A percentile compares a stretch with the other conserved stretches of the same genome.
phyloP scores from a whole-genome alignment of 2,797 vertebrate species.

The Apogon hyalosoma region DNA sequence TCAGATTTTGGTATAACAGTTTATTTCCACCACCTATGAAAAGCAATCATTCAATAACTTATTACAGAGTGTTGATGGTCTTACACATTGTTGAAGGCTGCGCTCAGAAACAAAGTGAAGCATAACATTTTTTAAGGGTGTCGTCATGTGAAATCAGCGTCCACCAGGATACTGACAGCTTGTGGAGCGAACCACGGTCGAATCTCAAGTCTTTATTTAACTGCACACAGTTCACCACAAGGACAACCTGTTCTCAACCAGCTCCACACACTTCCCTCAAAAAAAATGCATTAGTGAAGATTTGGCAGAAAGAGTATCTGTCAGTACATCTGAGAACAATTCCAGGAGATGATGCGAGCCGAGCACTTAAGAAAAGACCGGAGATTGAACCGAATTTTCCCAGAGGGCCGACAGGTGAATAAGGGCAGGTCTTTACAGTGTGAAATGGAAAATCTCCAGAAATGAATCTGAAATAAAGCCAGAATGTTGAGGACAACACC shows the following conservation, averaged over 20 bases:
- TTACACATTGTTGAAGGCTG: conserved; percentile 83
- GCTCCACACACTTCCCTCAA: conserved; percentile 28
- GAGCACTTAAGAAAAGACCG: conserved; percentile 68
- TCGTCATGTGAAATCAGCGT: conserved; percentile 77
- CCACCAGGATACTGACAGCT: conserved; percentile 83
- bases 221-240: conserved; percentile 51
- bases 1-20: conserved; percentile 70
- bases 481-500: conserved; percentile 47
- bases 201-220: conserved; percentile 72
- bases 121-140: conserved; percentile 62
- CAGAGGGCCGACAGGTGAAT: conserved; percentile 58
- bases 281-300: conserved; percentile 54
- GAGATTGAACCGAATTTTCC: conserved; percentile 60
- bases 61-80: conserved; percentile 79
- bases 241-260: conserved; percentile 45
- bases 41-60: conserved; percentile 90
- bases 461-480: conserved; percentile 42
- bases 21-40: conserved; percentile 86
- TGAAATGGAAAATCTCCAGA: conserved; percentile 41
- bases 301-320: conserved; percentile 69
- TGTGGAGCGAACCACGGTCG: conserved; percentile 45
- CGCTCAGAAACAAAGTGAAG: conserved; percentile 61
- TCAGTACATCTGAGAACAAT: conserved; percentile 63
- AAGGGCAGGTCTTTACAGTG: conserved; percentile 52
- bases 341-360: conserved; percentile 65